Evolutionary conservation across 1,140 invertebrate species (phyloP), one percentile per base, ranked within the genome.

Genomic region (Panagrolaimus sp.): DNA sequence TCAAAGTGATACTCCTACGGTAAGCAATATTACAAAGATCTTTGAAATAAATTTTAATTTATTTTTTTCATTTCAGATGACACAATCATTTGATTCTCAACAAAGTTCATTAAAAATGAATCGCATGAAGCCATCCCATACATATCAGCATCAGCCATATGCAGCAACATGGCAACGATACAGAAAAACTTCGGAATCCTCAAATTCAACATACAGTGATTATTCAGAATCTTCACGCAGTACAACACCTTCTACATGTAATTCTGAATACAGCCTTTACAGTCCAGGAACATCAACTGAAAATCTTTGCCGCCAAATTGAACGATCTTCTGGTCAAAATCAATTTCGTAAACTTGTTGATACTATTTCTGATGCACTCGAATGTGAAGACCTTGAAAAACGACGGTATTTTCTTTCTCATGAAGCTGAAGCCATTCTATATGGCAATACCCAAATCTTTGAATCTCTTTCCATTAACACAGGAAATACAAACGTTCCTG

Each of bases 321-420:
- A n/a, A 16, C 31, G 31, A 38, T 38, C 31, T 11, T 57, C 20
- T 20, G 51, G 51, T 13, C 14, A 20, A 57, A 57, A 57, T 27
- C 51, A 20, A 11, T 57, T 57, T 16, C 51, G 51, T 25, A 20
- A 57, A 57, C 51, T 57, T 27, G 51, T 57, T 20, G 51, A 57
- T 57, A 25, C 51, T 11, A 57, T 57, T 27, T 25, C 20, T 16
- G 20, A 27, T 11, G 27, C 20, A 14, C 51, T 57, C n/a, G 51
- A 57, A 57, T 57, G 27, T 20, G 51, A 57, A 57, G 51, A 57
- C 1, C 51, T 57, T 16, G 51, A 57, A 25, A 20, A 27, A 25
- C 11, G 27, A 57, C 27, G 51, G 20, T 57, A 20, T 27, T 57
- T 25, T 13, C 51, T 57, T 25, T 27, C 51, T n/a, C 51, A 20